phyloP scores from a whole-genome alignment of 2,888 invertebrate genomes.

The Cyclophora albipunctata region DNA sequence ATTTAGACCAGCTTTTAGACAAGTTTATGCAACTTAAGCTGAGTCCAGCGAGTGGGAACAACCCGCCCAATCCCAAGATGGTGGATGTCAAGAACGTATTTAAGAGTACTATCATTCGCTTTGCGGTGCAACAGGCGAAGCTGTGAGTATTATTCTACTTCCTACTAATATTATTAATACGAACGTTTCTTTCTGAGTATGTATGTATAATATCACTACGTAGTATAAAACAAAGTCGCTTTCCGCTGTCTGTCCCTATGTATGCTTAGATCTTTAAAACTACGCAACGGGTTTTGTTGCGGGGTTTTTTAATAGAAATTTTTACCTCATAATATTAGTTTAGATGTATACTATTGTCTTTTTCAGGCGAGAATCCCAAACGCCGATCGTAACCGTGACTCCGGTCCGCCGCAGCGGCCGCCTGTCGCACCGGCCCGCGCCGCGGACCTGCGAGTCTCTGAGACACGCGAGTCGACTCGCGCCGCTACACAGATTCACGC shows the following conservation, averaged over 20 bases:
- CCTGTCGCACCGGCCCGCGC: slow-evolving; percentile 18
- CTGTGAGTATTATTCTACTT: slow-evolving; percentile 50
- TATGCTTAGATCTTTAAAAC: background rate
- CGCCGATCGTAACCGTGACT: slow-evolving; percentile 47
- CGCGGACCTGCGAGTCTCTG: slow-evolving; percentile 28
- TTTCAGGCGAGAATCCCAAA: slow-evolving; percentile 36
- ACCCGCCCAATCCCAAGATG: slow-evolving; percentile 44
- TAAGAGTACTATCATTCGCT: slow-evolving; percentile 75
- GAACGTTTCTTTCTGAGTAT: no score
- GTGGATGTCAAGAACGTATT: slow-evolving; percentile 74
- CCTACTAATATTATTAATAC: no score
- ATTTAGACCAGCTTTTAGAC: slow-evolving; percentile 69
- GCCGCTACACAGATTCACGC: slow-evolving; percentile 31
- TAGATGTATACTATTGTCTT: background rate
- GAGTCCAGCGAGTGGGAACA: slow-evolving; percentile 43
- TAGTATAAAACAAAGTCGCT: background rate
- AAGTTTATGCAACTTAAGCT: slow-evolving; percentile 77
- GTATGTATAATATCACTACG: background rate
- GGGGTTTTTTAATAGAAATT: background rate
- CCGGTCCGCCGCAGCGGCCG: slow-evolving; percentile 68
- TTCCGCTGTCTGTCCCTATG: no score
- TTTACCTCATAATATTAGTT: no score
- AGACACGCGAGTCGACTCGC: slow-evolving; percentile 29
- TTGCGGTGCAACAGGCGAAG: slow-evolving; percentile 70
- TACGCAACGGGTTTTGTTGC: no score